These are phyloP conservation scores for Venustaconcha ellipsiformis DNA, from an alignment of 1,140 invertebrate genomes.

Conservation along the genomic window DNA sequence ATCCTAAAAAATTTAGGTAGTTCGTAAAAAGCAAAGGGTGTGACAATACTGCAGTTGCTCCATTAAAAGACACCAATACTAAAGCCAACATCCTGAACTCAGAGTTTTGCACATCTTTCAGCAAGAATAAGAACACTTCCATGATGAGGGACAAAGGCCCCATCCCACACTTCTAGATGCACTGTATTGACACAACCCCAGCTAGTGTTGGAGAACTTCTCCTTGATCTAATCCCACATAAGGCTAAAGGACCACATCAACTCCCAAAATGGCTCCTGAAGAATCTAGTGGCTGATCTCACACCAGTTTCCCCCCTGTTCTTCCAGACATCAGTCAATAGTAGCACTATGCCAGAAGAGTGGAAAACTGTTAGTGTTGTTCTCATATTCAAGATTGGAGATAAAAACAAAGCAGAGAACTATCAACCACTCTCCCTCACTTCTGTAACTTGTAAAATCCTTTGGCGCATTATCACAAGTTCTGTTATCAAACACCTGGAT, in stretches of 20 bases:
- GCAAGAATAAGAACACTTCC: too few species aligned
- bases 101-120: too few species aligned
- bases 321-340: background rate
- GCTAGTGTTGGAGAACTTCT: slow-evolving; percentile 16
- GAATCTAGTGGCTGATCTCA: background rate
- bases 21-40: too few species aligned
- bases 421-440: too few species aligned
- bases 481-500: background rate
- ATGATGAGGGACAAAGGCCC: too few species aligned
- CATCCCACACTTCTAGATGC: background rate
- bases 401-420: too few species aligned
- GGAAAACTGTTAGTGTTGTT: background rate
- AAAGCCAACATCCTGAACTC: too few species aligned
- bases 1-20: too few species aligned
- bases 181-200: background rate
- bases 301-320: background rate
- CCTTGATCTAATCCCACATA: slow-evolving; percentile 7
- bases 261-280: background rate
- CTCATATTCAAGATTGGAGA: background rate
- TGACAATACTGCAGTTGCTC: too few species aligned
- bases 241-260: slow-evolving; percentile 24
- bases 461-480: slow-evolving; percentile 4
- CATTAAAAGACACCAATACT: too few species aligned
- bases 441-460: background rate
- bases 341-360: background rate